These are phyloP conservation scores for Synanthedon vespiformis DNA, from an alignment of 2,888 invertebrate species.

Conservation along the genomic window DNA sequence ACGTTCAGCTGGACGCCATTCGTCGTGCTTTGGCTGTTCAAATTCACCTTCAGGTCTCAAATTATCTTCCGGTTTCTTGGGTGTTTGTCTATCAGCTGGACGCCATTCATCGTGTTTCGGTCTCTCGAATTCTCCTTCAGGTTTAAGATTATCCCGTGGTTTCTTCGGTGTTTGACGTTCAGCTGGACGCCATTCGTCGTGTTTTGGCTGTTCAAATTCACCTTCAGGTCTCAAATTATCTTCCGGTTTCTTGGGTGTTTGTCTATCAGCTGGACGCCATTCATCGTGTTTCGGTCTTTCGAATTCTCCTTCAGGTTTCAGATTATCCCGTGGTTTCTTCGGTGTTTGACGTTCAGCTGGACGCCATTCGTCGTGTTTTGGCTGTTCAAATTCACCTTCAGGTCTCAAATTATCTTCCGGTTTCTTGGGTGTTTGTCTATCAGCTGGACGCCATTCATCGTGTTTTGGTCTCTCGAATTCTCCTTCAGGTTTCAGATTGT, in stretches of 20 bases:
- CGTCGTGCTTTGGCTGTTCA: slow-evolving; percentile 31
- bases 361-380: slow-evolving; percentile 42
- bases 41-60: slow-evolving; percentile 64
- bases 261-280: slow-evolving; percentile 37
- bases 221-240: no score
- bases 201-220: no score
- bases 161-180: slow-evolving; percentile 39
- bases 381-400: slow-evolving; percentile 28
- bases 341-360: slow-evolving; percentile 48
- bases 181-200: slow-evolving; percentile 31
- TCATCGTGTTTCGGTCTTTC: slow-evolving; percentile 44
- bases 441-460: slow-evolving; percentile 60
- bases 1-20: slow-evolving; percentile 41
- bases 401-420: slow-evolving; percentile 56
- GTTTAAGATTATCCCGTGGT: slow-evolving; percentile 58
- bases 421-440: slow-evolving; percentile 38
- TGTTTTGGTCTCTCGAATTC: slow-evolving; percentile 65
- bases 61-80: slow-evolving; percentile 53
- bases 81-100: slow-evolving; percentile 39
- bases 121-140: slow-evolving; percentile 58
- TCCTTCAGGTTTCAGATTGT: slow-evolving; percentile 71
- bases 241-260: no score
- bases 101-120: slow-evolving; percentile 47
- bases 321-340: slow-evolving; percentile 61
- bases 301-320: slow-evolving; percentile 69